Evolutionary conservation across 2,113 vertebrate genomes (phyloP), one percentile per base, ranked within the genome.

Genomic region (Corythaeola cristata): DNA sequence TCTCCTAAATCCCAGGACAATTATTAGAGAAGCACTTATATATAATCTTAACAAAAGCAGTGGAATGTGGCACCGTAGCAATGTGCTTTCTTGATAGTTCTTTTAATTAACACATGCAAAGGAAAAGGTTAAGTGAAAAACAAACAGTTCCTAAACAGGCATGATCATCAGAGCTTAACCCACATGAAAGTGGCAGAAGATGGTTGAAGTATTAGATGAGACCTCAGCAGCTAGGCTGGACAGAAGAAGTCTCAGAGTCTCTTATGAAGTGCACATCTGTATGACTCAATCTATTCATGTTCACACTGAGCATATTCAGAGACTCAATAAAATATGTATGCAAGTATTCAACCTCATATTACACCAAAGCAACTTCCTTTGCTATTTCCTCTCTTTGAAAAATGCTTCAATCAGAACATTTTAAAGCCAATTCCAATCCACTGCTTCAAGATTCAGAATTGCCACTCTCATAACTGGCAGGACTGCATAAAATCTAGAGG

Each of bases 71-170:
- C 59, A 52, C 56, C 27, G 35, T 9, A 56, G 62, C 50, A 68
- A 32, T 88, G 67, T 78, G 77, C 80, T 90, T 94, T 68, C 71
- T 64, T 6, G 7, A 89, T 82, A 95, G 64, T 88, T 91, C 68
- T 94, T 87, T 91, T 95, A 71, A 95, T 95, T 92, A 92, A 89
- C 62, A 93, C 90, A 92, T 32, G 63, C 58, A 68, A 89, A 78
- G 78, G 52, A 69, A 89, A 93, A 94, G 68, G 67, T 84, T 85
- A 96, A 94, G 89, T 88, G 55, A 86, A 86, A 96, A 93, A 89
- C 78, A 93, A 94, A 92, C 79, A 85, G 45, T 58, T 95, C 37
- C 80, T 95, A 82, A 94, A 91, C 32, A 79, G 58, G 30, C 79
- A 50, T 20, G 62, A 73, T 85, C 66, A 55, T 66, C 64, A 89